Conservation (phyloP, 2,797 vertebrate species). For the Apodemus agrarius region DNA sequence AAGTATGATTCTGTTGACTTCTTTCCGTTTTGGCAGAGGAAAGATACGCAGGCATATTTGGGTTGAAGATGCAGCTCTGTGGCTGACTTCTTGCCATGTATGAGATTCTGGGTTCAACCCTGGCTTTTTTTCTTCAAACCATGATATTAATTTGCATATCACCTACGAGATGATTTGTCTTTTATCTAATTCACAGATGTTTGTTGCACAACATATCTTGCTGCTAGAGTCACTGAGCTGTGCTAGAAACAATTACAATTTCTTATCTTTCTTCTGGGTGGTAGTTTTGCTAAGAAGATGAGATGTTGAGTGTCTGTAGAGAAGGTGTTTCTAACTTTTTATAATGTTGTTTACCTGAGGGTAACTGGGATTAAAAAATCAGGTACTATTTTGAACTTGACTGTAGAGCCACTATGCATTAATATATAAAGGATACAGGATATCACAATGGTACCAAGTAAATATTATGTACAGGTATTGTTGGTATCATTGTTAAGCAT, state of each 20-base stretch:
- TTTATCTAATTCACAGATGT: not conserved
- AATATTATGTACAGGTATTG: not conserved
- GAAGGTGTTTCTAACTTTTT: not conserved
- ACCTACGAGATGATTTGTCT: not conserved
- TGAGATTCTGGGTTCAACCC: not conserved
- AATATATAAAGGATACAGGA: not conserved
- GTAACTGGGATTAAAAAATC: not conserved
- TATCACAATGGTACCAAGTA: not conserved
- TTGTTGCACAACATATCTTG: not conserved
- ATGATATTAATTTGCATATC: not conserved
- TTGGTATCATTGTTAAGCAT: not conserved
- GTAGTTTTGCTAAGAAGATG: not conserved
- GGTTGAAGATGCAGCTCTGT: not conserved
- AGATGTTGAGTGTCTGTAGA: not conserved
- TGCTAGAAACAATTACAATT: not conserved
- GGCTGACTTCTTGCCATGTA: not conserved
- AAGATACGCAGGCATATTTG: not conserved
- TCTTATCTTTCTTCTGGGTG: not conserved
- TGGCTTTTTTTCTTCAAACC: too few relatives aligned
- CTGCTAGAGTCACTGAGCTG: not conserved
- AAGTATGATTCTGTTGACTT: conserved; percentile 30
- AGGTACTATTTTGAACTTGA: not conserved
- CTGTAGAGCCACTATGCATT: not conserved
- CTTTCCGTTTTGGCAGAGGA: not conserved
- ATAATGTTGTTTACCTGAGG: not conserved